Evolutionary conservation across 64 coral and sea anemone genomes (phyloP).

Genomic region (Orbicella faveolata): DNA sequence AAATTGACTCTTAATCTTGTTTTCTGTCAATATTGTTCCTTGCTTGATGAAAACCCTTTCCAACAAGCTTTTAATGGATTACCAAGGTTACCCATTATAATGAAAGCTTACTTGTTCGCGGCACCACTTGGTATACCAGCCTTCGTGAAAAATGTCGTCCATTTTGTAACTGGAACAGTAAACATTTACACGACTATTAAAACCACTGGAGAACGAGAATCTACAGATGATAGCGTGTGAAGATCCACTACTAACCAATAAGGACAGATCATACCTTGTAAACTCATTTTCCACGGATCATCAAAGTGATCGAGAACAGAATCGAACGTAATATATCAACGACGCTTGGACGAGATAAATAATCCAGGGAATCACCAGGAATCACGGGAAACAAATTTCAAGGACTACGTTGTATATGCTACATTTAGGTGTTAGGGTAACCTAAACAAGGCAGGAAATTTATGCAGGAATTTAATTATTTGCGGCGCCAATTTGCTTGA

Average conservation of each 20-base stretch:
- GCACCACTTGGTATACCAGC: slow-evolving; percentile 70
- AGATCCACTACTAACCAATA: background rate
- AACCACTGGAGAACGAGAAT: background rate
- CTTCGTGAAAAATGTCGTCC: slow-evolving; percentile 85
- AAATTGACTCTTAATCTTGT: too few relatives aligned
- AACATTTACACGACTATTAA: background rate
- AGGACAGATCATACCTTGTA: slow-evolving; percentile 12
- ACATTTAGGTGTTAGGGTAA: background rate
- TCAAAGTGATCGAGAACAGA: background rate
- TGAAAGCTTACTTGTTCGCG: slow-evolving; percentile 72
- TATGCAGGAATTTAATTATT: too few relatives aligned
- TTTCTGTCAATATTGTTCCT: too few relatives aligned
- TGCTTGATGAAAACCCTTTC: too few relatives aligned
- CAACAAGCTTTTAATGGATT: too few relatives aligned
- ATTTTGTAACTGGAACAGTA: slow-evolving; percentile 69
- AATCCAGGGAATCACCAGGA: background rate
- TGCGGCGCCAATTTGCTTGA: too few relatives aligned
- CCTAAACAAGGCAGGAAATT: too few relatives aligned
- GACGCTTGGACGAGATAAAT: background rate
- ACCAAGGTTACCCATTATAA: too few relatives aligned
- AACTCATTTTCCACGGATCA: slow-evolving; percentile 2
- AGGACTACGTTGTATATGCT: background rate
- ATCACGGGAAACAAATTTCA: background rate
- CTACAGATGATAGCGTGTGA: background rate
- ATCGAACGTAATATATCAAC: background rate